Evolutionary conservation across 2,113 vertebrate species (phyloP).

Genomic region (Anhinga anhinga): DNA sequence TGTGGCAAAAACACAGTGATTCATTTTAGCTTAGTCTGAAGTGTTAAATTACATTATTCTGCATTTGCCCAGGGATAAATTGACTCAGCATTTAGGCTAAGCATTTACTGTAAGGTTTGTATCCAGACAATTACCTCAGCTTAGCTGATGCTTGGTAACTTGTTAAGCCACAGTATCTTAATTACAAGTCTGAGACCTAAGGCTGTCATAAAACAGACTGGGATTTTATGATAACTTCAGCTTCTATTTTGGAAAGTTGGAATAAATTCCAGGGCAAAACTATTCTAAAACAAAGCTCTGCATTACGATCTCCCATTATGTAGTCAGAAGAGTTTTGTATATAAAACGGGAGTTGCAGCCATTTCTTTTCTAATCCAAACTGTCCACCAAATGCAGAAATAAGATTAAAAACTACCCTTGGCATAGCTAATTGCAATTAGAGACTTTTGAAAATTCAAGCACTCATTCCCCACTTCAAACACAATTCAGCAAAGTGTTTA

Average conservation of each 20-base stretch:
- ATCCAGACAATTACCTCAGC: constrained; percentile 65
- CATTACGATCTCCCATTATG: not conserved
- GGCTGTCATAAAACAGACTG: not conserved
- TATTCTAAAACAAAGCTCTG: constrained; percentile 1
- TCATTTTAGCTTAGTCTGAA: constrained; percentile 29
- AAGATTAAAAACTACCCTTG: constrained; percentile 33
- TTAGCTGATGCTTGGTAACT: constrained; percentile 33
- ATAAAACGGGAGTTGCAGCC: not conserved
- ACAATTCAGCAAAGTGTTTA: constrained; percentile 41
- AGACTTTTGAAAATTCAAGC: constrained; percentile 49
- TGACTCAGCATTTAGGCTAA: constrained; percentile 63
- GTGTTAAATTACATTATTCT: constrained; percentile 45
- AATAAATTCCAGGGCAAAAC: constrained; percentile 19
- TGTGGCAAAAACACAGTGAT: not conserved
- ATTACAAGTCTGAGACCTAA: constrained; percentile 43
- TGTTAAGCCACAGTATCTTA: constrained; percentile 44
- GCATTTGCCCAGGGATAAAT: constrained; percentile 32
- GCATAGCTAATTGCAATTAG: constrained; percentile 51
- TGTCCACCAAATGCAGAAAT: constrained; percentile 34
- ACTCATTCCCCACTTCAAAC: constrained; percentile 33
- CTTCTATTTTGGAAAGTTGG: constrained; percentile 25
- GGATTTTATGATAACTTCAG: constrained; percentile 38
- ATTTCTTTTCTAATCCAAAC: constrained; percentile 44
- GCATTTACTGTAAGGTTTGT: constrained; percentile 24
- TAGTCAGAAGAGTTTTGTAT: constrained; percentile 10